Percentiles rank a stretch among this genome's conserved stretches.
These are phyloP conservation scores for Ptiloglossa arizonensis DNA, from an alignment of 1,140 invertebrate species.

Conservation along the genomic window DNA sequence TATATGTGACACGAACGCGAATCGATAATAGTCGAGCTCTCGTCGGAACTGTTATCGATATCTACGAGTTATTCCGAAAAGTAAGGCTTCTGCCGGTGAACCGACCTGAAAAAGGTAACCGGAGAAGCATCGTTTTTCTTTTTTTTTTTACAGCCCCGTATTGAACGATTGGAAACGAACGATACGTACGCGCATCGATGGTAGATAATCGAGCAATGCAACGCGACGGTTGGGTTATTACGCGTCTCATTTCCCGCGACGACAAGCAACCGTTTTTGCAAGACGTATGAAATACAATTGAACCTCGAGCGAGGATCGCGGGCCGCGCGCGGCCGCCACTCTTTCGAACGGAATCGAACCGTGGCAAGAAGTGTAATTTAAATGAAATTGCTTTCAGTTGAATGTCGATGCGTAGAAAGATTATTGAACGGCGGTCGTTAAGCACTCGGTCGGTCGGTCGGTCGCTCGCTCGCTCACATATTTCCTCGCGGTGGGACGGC, in stretches of 20 bases:
- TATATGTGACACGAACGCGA: too few species aligned
- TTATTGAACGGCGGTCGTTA: constrained; percentile 44
- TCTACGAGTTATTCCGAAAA: too few species aligned
- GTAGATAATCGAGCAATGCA: constrained; percentile 13
- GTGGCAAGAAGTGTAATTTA: constrained; percentile 27
- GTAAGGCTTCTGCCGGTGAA: too few species aligned
- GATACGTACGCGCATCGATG: not conserved
- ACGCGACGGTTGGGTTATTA: not conserved
- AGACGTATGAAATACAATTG: constrained; percentile 20
- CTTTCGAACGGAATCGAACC: not conserved
- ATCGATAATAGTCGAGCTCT: too few species aligned
- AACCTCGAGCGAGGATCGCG: not conserved
- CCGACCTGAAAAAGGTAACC: too few species aligned
- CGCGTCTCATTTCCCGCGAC: not conserved
- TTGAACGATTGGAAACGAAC: too few species aligned
- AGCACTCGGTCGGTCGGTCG: constrained; percentile 29
- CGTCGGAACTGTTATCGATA: too few species aligned
- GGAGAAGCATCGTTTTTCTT: too few species aligned
- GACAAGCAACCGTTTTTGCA: constrained; percentile 10
- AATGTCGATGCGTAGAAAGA: constrained; percentile 22
- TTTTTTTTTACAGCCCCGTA: too few species aligned
- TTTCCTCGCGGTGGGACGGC: constrained; percentile 42
- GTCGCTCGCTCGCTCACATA: constrained; percentile 42
- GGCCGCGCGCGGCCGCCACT: not conserved
- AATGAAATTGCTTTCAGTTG: constrained; percentile 43